phyloP scores from a whole-genome alignment of 1,140 invertebrate species.

The Atta colombica region DNA sequence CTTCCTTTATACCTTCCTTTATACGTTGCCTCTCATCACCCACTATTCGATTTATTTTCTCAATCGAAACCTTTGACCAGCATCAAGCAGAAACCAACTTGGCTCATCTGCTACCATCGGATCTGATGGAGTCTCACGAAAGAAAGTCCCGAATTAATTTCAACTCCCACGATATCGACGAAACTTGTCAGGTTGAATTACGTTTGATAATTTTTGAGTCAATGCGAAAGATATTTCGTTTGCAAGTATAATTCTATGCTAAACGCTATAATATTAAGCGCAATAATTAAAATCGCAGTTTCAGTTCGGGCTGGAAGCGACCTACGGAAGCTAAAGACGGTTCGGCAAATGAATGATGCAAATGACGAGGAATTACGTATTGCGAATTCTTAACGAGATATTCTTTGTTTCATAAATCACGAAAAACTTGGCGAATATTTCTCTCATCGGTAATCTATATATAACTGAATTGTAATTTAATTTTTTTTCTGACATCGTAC shows the following conservation, averaged over 20 bases:
- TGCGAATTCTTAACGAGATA: constrained; percentile 30
- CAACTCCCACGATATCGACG: constrained; percentile 51
- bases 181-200: constrained; percentile 66
- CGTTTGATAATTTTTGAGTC: constrained; percentile 65
- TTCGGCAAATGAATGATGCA: constrained; percentile 42
- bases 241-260: constrained; percentile 70
- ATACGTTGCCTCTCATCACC: background rate
- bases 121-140: constrained; percentile 53
- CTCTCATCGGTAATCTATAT: background rate
- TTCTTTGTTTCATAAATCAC: constrained; percentile 37
- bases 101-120: constrained; percentile 21
- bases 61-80: constrained; percentile 34
- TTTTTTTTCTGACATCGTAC: background rate
- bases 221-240: constrained; percentile 56
- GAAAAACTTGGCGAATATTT: constrained; percentile 36
- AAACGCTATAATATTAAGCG: constrained; percentile 58
- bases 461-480: background rate
- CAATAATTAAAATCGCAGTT: constrained; percentile 70
- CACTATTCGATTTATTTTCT: constrained; percentile 38
- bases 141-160: constrained; percentile 71
- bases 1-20: background rate
- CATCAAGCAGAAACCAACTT: constrained; percentile 27
- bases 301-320: constrained; percentile 36
- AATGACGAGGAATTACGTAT: constrained; percentile 27
- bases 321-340: constrained; percentile 20